Evolutionary conservation across 2,113 vertebrate species (phyloP).

Genomic region (Phylloscopus whistleri): DNA sequence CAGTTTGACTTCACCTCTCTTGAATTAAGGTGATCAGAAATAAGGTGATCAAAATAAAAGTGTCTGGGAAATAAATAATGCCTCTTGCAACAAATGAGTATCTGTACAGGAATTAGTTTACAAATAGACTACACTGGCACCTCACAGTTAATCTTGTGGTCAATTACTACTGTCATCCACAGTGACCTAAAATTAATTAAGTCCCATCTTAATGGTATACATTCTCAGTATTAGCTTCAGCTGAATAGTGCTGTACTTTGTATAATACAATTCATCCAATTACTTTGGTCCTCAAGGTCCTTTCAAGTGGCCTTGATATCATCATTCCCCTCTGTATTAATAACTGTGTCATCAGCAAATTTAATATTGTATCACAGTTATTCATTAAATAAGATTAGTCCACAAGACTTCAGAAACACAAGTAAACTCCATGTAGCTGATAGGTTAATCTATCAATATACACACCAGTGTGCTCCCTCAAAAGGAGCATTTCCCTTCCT

Average conservation of each 20-base stretch:
- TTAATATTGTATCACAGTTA: neutral
- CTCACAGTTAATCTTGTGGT: neutral
- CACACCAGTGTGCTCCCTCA: neutral
- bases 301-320: neutral
- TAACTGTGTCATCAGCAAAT: neutral
- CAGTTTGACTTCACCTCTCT: neutral
- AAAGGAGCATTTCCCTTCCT: neutral
- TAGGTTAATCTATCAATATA: neutral
- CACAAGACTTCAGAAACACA: neutral
- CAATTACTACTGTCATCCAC: neutral
- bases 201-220: neutral
- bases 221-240: neutral
- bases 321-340: neutral
- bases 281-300: neutral
- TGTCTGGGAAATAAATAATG: neutral
- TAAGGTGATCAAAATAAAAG: neutral
- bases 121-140: neutral
- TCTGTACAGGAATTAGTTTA: neutral
- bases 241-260: neutral
- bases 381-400: neutral
- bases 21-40: neutral
- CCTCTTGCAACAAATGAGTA: neutral
- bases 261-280: neutral
- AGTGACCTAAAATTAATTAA: neutral
- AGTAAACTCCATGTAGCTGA: neutral